Evolutionary conservation across 2,888 invertebrate species (phyloP).

Genomic region (Trichacis sp.): DNA sequence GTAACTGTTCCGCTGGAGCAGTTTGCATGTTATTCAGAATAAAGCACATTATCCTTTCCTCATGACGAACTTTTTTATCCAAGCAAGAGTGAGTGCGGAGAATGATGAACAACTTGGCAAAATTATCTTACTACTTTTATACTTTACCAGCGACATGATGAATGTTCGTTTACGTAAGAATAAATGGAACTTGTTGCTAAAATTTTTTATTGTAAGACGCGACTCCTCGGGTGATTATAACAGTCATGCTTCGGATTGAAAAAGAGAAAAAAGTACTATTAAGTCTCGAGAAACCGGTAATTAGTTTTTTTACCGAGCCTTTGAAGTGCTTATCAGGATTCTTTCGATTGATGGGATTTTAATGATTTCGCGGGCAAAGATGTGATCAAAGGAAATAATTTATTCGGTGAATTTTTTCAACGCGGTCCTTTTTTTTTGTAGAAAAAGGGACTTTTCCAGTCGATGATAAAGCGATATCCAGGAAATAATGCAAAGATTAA

Average conservation of each 20-base stretch:
- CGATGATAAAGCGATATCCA: constrained; percentile 26
- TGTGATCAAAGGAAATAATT: no score
- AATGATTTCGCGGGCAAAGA: no score
- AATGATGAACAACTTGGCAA: constrained; percentile 44
- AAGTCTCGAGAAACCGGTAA: no score
- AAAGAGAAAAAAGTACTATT: no score
- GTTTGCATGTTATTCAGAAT: constrained; percentile 29
- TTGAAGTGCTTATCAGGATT: no score
- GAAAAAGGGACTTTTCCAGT: background rate
- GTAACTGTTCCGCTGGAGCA: constrained; percentile 8
- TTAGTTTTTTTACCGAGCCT: no score
- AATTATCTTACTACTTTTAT: constrained; percentile 49
- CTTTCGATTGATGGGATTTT: no score
- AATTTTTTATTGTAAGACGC: no score
- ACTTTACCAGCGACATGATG: constrained; percentile 30
- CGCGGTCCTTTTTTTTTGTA: no score
- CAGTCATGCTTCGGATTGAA: no score
- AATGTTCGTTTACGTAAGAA: constrained; percentile 21
- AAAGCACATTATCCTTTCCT: constrained; percentile 33
- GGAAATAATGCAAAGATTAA: constrained; percentile 40
- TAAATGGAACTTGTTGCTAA: constrained; percentile 23
- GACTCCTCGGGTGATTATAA: no score
- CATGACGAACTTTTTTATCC: constrained; percentile 32
- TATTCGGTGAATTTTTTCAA: no score
- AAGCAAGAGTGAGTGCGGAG: constrained; percentile 27